Base-by-base conservation (phyloP, 2,113 vertebrate genomes). In the Stomatorhinus ivindoensis region DNA sequence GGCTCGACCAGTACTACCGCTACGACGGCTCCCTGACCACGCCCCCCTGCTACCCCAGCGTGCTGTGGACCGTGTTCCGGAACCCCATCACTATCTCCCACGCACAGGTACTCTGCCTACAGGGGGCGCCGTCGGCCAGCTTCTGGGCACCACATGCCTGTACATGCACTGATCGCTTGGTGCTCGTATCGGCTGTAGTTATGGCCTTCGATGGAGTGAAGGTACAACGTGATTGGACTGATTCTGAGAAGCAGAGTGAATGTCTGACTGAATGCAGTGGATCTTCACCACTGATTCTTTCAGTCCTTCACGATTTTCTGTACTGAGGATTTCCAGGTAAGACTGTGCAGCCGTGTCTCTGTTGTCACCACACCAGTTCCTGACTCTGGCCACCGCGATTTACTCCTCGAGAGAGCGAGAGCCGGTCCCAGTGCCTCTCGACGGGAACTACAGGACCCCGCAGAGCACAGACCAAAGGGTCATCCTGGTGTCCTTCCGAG, bases 1-100 rank as follows among this genome's bases (percentile, higher is more conserved):
- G 88, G 31, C 91, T 97, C 90, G 94, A 97, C 13, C 96, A 99
- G 89, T 99, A 96, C 89, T 99, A 97, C 87, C 97, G 97, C 88
- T 99, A 99, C 0, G 94, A 96, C 24, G 98, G 98, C 5, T 99
- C 98, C n/a, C 94, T 99, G 92, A 99, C 98, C 0, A 98, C 98
- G 4, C 98, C 98, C 8, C 98, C 98, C 0, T 99, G 98, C 92
- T 96, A 97, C 91, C 97, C 97, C 0, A 98, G 97, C 0, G 98
- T 99, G 87, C 95, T 98, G 90, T 99, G 98, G 98, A 99, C 98
- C 0, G 93, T 99, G 27, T 99, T 99, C 93, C 95, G 95, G 90
- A 96, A 97, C 50, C 94, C 96, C 0, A 94, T 98, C 10, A 95
- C 95, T 35, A 94, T 99, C 91, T 99, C 98, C 89, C 94, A 90